A percentile compares a stretch with the other conserved stretches of the same genome.
Conservation (phyloP, 2,113 vertebrate species). For the Pachycephala philippinensis region DNA sequence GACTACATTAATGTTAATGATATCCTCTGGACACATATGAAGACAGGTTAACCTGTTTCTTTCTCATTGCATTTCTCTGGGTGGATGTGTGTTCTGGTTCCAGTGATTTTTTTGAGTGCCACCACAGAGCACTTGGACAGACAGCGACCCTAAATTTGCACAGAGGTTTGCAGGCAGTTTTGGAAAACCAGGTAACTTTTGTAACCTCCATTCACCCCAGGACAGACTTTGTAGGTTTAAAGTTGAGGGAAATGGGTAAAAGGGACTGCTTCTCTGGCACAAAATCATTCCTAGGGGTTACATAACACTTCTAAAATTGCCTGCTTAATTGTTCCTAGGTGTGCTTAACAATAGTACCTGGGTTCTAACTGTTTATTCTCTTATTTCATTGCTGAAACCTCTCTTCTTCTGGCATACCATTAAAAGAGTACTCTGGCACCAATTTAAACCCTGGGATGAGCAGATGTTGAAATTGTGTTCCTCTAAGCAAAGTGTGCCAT, state of each 20-base stretch:
- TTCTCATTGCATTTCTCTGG: neutral
- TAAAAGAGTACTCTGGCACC: neutral
- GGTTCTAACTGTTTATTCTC: constrained; percentile 12
- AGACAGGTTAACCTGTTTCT: neutral
- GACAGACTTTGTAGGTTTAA: neutral
- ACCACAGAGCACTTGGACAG: neutral
- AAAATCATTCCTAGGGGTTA: neutral
- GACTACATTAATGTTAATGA: constrained; percentile 54
- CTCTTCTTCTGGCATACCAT: neutral
- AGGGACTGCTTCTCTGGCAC: neutral
- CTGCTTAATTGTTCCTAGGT: neutral
- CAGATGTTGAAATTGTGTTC: neutral
- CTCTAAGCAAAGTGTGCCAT: neutral
- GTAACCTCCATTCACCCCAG: neutral
- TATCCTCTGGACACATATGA: constrained; percentile 2
- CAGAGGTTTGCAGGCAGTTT: neutral
- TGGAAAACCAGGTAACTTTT: neutral
- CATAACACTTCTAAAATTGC: neutral
- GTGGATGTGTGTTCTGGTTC: neutral
- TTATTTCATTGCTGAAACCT: neutral
- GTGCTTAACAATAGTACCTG: neutral
- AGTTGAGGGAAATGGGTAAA: neutral
- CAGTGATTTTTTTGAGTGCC: neutral
- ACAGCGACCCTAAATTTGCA: neutral
- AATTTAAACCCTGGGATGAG: neutral